A percentile compares a stretch with the other conserved stretches of the same genome.
phyloP scores from a whole-genome alignment of 2,888 invertebrate genomes.

The Drosophila demipolita region DNA sequence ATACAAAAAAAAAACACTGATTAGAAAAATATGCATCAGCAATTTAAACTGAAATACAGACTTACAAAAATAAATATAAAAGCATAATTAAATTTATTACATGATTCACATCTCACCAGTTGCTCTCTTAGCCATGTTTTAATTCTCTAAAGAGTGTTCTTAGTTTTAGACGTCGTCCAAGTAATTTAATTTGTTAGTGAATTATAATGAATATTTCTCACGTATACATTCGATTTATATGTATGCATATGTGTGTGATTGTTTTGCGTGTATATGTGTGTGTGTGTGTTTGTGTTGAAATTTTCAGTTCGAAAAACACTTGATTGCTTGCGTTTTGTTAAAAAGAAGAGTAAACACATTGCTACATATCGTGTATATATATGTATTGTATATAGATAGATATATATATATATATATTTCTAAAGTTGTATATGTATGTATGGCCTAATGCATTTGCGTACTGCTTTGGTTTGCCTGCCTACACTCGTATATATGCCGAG shows the following conservation, averaged over 20 bases:
- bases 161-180: conserved; percentile 23
- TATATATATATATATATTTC: conserved; percentile 49
- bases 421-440: conserved; percentile 59
- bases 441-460: conserved; percentile 66
- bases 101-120: conserved; percentile 56
- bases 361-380: conserved; percentile 55
- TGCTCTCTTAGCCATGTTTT: conserved; percentile 49
- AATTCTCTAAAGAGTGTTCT: conserved; percentile 18
- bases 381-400: conserved; percentile 32
- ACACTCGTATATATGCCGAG: conserved; percentile 41
- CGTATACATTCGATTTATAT: background rate
- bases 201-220: conserved; percentile 5
- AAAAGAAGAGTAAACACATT: conserved; percentile 60
- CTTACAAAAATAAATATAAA: background rate
- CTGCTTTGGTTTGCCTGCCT: conserved; percentile 14
- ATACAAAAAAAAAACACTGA: background rate
- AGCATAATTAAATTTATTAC: conserved; percentile 19
- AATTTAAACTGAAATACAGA: background rate
- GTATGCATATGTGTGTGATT: conserved; percentile 1
- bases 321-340: conserved; percentile 68
- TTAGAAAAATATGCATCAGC: background rate
- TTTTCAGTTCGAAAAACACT: conserved; percentile 62
- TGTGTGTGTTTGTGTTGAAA: conserved; percentile 33
- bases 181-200: conserved; percentile 16
- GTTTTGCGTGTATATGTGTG: conserved; percentile 26